Evolutionary conservation across 2,888 invertebrate genomes (phyloP).

Genomic region (Glaucopsyche alexis): DNA sequence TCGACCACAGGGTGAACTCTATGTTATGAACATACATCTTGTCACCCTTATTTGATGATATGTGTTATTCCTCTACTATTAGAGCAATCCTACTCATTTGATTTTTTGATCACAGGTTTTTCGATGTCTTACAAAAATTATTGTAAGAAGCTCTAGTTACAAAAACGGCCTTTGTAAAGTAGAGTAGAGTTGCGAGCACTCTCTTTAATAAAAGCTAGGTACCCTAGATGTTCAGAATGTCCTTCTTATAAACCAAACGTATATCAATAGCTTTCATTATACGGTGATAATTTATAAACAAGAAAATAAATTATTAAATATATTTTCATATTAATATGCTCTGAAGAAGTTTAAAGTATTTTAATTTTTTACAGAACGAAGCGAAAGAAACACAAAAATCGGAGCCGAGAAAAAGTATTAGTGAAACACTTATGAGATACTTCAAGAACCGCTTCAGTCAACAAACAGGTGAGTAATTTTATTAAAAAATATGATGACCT

Average conservation of each 20-base stretch:
- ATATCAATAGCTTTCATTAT: no score
- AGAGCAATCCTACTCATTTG: no score
- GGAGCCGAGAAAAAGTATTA: conserved; percentile 45
- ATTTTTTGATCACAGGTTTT: background rate
- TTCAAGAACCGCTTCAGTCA: conserved; percentile 50
- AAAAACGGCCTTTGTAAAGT: background rate
- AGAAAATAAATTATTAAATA: no score
- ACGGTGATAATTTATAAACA: no score
- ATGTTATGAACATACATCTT: no score
- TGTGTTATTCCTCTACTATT: no score
- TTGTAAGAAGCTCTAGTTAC: background rate
- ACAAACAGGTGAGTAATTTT: conserved; percentile 44
- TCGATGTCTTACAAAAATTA: background rate
- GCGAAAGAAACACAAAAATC: conserved; percentile 41
- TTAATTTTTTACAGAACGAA: conserved; percentile 43
- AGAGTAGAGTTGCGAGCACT: background rate
- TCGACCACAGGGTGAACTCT: no score
- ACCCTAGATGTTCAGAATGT: background rate
- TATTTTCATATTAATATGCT: no score
- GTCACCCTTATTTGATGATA: no score
- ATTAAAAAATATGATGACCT: no score
- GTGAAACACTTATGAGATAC: conserved; percentile 50
- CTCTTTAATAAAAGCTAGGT: background rate
- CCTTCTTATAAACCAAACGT: background rate
- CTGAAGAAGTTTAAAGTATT: no score